Evolutionary conservation across 2,113 vertebrate species (phyloP).

Genomic region (Fulmarus glacialis): DNA sequence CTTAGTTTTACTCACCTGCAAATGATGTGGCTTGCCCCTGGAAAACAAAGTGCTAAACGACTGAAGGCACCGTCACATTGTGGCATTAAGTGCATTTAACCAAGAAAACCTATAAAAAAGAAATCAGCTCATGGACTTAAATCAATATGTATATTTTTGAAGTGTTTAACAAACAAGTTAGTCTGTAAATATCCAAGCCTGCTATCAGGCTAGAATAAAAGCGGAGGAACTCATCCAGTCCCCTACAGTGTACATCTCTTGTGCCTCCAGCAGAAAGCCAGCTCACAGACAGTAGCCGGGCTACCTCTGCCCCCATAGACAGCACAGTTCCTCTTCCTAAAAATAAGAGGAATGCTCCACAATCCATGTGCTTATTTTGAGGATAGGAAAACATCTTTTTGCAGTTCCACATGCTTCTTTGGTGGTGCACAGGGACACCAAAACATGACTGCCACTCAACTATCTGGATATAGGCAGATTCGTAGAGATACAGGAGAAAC

Average conservation of each 20-base stretch:
- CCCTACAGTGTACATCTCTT: rapidly evolving
- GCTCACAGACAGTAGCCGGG: not conserved
- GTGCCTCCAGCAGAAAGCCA: not conserved
- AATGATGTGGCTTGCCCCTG: not conserved
- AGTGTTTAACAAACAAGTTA: not conserved
- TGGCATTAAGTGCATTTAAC: not conserved
- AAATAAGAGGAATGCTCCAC: not conserved
- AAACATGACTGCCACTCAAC: rapidly evolving
- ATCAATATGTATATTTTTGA: not conserved
- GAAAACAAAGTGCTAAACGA: not conserved
- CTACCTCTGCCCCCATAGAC: not conserved
- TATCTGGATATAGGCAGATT: not conserved
- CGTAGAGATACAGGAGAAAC: not conserved
- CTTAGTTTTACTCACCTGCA: not conserved
- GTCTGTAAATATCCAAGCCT: not conserved
- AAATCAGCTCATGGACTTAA: not conserved
- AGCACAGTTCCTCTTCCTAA: not conserved
- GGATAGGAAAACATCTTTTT: not conserved
- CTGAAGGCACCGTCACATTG: not conserved
- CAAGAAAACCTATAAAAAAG: not conserved
- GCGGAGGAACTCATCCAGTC: not conserved
- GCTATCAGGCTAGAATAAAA: not conserved
- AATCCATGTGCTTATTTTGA: not conserved
- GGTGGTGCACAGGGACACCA: not conserved
- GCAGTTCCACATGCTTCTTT: not conserved